Evolutionary conservation across 2,888 invertebrate species (phyloP).

Genomic region (Andrena camellia): DNA sequence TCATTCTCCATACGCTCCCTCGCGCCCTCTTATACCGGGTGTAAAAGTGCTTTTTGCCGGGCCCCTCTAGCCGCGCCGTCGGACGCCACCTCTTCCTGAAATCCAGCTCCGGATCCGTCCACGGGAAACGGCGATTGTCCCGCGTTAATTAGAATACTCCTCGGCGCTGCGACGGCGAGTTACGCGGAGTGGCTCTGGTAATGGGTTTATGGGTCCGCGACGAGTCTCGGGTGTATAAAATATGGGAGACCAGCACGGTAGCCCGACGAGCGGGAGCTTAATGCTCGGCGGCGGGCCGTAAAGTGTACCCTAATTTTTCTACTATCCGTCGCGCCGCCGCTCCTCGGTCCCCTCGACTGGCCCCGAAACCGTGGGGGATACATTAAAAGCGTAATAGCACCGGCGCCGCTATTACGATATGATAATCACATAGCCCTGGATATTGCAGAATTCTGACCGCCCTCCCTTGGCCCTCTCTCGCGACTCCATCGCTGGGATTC

Average conservation of each 20-base stretch:
- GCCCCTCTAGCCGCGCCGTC: neutral
- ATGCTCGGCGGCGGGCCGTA: slow-evolving; percentile 55
- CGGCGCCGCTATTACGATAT: slow-evolving; percentile 80
- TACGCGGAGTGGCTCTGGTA: neutral
- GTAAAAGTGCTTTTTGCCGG: slow-evolving; percentile 58
- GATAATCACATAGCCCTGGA: slow-evolving; percentile 78
- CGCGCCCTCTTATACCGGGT: slow-evolving; percentile 58
- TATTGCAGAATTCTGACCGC: slow-evolving; percentile 64
- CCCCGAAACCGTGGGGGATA: slow-evolving; percentile 55
- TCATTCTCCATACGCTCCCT: slow-evolving; percentile 33
- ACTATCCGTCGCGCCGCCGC: slow-evolving; percentile 59
- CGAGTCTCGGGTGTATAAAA: neutral
- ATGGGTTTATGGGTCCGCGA: neutral
- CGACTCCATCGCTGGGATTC: neutral
- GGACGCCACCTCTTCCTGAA: neutral
- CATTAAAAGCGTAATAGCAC: slow-evolving; percentile 79
- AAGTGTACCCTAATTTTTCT: slow-evolving; percentile 65
- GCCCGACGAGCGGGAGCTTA: slow-evolving; percentile 47
- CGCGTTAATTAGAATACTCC: slow-evolving; percentile 18
- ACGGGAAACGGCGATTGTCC: neutral
- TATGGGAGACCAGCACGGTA: slow-evolving; percentile 30
- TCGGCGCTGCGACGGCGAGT: neutral
- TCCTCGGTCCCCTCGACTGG: slow-evolving; percentile 49
- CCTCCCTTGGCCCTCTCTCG: slow-evolving; percentile 13
- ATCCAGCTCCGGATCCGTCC: slow-evolving; percentile 6